A percentile compares a stretch with the other conserved stretches of the same genome.
These are phyloP conservation scores for Myotis findleyi DNA, from an alignment of 2,797 vertebrate genomes.

Conservation along the genomic window DNA sequence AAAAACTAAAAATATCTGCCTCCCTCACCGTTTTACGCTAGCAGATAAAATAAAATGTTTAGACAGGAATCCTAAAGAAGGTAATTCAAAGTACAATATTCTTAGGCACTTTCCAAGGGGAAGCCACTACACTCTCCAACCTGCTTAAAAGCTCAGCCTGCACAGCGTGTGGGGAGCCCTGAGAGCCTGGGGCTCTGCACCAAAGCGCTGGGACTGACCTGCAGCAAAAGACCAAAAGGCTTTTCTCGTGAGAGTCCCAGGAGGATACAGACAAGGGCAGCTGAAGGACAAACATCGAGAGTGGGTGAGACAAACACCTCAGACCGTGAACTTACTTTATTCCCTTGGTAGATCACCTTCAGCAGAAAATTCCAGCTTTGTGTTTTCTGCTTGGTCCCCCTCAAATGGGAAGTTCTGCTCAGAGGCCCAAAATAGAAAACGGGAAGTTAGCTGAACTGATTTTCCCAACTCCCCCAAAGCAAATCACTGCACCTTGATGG, in stretches of 20 bases:
- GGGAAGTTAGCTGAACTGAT: constrained; percentile 69
- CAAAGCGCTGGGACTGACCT: background rate
- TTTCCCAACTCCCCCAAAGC: constrained; percentile 46
- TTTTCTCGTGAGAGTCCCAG: background rate
- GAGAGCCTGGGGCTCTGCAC: background rate
- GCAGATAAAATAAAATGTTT: constrained; percentile 17
- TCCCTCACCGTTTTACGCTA: background rate
- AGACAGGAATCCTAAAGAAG: constrained; percentile 24
- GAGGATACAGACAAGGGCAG: background rate
- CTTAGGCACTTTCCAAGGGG: background rate
- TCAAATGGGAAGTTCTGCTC: constrained; percentile 62
- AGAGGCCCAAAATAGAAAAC: constrained; percentile 66
- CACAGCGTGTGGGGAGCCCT: background rate
- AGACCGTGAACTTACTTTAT: constrained; percentile 53
- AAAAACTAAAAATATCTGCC: background rate
- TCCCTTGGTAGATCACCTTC: constrained; percentile 28
- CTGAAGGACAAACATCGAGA: background rate
- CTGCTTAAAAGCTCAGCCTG: background rate
- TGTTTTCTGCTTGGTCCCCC: constrained; percentile 2
- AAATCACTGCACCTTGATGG: background rate
- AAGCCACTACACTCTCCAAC: background rate
- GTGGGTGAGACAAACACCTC: background rate
- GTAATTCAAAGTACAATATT: background rate
- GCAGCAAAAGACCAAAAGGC: background rate
- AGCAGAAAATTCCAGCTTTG: constrained; percentile 54